Evolutionary conservation across 2,888 invertebrate species (phyloP).

Genomic region (Psylliodes chrysocephalus): DNA sequence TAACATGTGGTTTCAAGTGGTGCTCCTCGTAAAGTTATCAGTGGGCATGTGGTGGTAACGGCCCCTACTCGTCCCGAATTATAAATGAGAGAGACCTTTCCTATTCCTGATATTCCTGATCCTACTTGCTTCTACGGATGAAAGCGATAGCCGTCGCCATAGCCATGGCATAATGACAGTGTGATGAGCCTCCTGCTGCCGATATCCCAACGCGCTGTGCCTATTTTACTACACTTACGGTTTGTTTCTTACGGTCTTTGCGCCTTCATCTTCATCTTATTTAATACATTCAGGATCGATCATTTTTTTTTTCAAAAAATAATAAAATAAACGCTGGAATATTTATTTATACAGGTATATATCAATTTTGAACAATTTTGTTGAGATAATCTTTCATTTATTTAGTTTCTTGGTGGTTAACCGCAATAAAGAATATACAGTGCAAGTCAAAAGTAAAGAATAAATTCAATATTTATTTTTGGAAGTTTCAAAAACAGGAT

Average conservation of each 20-base stretch:
- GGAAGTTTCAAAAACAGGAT: too few species aligned
- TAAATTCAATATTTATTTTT: too few species aligned
- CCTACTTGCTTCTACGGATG: constrained; percentile 56
- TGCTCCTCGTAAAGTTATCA: constrained; percentile 66
- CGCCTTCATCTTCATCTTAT: too few species aligned
- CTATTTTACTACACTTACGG: neutral
- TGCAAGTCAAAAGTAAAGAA: too few species aligned
- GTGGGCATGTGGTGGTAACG: constrained; percentile 65
- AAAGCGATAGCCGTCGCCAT: constrained; percentile 32
- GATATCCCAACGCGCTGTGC: constrained; percentile 4
- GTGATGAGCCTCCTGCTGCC: constrained; percentile 55
- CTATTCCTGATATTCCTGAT: constrained; percentile 25
- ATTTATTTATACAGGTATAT: too few species aligned
- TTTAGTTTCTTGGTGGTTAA: too few species aligned
- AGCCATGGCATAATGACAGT: constrained; percentile 57
- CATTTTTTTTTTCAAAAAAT: too few species aligned
- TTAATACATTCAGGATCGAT: too few species aligned
- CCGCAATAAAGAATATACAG: too few species aligned
- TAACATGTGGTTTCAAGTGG: constrained; percentile 66
- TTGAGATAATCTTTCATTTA: too few species aligned
- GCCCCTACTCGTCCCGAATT: constrained; percentile 62
- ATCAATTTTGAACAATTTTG: too few species aligned
- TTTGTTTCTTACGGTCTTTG: neutral
- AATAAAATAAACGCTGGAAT: too few species aligned
- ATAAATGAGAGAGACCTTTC: constrained; percentile 56